These are phyloP conservation scores for Selene dorsalis DNA, from an alignment of 2,797 vertebrate genomes.

Conservation along the genomic window DNA sequence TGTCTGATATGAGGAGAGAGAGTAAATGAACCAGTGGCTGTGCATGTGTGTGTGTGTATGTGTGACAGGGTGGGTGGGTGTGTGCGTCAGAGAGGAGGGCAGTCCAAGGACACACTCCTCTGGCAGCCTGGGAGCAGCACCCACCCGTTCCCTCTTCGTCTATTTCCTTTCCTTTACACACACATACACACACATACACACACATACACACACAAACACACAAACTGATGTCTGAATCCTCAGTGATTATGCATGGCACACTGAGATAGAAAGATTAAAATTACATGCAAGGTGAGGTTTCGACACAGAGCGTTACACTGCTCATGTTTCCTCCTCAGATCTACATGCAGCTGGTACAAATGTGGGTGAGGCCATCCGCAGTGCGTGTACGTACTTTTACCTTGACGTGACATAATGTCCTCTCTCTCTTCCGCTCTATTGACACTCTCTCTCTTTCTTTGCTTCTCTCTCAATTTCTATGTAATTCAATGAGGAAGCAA, in stretches of 20 bases:
- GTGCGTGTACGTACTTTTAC: slow-evolving; percentile 76
- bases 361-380: slow-evolving; percentile 77
- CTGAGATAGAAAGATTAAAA: slow-evolving; percentile 71
- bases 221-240: slow-evolving; percentile 55
- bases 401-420: slow-evolving; percentile 79
- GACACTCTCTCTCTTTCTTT: slow-evolving; percentile 34
- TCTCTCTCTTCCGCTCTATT: slow-evolving; percentile 54
- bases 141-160: slow-evolving; percentile 65
- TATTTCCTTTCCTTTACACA: slow-evolving; percentile 48
- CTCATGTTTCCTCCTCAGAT: slow-evolving; percentile 50
- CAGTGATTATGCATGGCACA: slow-evolving; percentile 66
- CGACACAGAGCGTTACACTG: slow-evolving; percentile 50
- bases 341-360: slow-evolving; percentile 64
- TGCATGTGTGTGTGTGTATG: slow-evolving; percentile 26
- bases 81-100: slow-evolving; percentile 82
- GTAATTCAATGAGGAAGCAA: slow-evolving; percentile 76
- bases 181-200: slow-evolving; percentile 43
- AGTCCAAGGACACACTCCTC: slow-evolving; percentile 84
- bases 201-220: slow-evolving; percentile 46
- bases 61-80: slow-evolving; percentile 62
- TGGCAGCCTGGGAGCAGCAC: slow-evolving; percentile 74
- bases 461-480: slow-evolving; percentile 62
- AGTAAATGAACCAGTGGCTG: slow-evolving; percentile 64
- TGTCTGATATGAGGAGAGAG: slow-evolving; percentile 53
- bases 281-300: slow-evolving; percentile 72